Base-by-base conservation (phyloP, 2,888 invertebrate species). In the Troides aeacus region DNA sequence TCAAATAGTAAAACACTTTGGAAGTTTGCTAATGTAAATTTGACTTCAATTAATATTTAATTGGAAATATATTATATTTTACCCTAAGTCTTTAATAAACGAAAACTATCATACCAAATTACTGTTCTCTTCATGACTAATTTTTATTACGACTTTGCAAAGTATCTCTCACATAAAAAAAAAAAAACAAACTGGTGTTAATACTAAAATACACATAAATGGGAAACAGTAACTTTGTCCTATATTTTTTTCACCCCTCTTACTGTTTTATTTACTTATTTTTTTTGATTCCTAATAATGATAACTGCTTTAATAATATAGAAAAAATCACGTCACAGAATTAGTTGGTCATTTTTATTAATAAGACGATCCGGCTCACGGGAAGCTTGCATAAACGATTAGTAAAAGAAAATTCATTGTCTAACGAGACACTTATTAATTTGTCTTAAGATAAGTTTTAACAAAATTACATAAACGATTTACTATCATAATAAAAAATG, bases 391-490 rank as follows among this genome's bases (percentile, higher is more conserved):
- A 62, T 58, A 42, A 59, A 63, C 66, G n/a, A 46, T 60, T 70
- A 67, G 64, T 64, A 64, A 64, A 70, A 61, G 61, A 61, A 57
- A 66, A 70, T 67, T 70, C 64, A 70, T 67, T 70, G 53, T 60
- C 59, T 53, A 18, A 23, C 50, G 59, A 36, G 66, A 66, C 63
- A 70, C 66, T 17, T 42, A 60, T 63, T 63, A 39, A 66, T 64
- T 65, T 60, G 23, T 70, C 62, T 53, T 50, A 50, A 57, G 58
- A 66, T 50, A 66, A 61, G 53, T 70, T 62, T 66, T 65, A 53
- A 58, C 42, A 66, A 24, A 23, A 69, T 62, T 62, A 62, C 23
- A 39, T 46, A 58, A 23, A n/a, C 42, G 61, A 46, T 66, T 46
- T 62, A 58, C 56, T 46, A 62, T 62, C 21, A 23, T 30, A 56